Evolutionary conservation across 92 coral and sea anemone species (phyloP).

Genomic region (Parazoanthus atlanticus): DNA sequence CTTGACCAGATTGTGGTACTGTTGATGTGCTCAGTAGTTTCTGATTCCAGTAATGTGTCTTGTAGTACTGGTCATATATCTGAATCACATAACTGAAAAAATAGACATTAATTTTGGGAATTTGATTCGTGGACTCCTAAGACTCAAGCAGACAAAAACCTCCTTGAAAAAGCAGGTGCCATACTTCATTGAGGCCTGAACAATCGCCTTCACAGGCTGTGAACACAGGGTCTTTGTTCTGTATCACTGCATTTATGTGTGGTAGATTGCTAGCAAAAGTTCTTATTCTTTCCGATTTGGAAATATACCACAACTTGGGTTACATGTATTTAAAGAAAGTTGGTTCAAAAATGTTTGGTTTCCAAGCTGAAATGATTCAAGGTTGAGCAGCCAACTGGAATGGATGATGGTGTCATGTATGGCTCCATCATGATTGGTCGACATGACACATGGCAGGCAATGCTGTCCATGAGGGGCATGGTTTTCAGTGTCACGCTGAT

Average conservation of each 20-base stretch:
- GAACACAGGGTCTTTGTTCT: background rate
- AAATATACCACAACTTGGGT: background rate
- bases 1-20: too few relatives aligned
- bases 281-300: background rate
- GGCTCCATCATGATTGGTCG: background rate
- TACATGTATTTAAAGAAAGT: background rate
- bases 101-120: too few relatives aligned
- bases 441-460: background rate
- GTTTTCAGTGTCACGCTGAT: background rate
- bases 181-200: background rate
- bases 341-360: background rate
- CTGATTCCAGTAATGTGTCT: too few relatives aligned
- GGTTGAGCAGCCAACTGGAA: background rate
- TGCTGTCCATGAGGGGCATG: background rate
- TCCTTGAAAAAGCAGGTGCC: too few relatives aligned
- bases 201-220: background rate
- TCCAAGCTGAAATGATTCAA: background rate
- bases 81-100: too few relatives aligned
- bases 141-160: too few relatives aligned
- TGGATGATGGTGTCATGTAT: background rate
- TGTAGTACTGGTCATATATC: too few relatives aligned
- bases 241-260: background rate
- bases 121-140: too few relatives aligned
- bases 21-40: too few relatives aligned
- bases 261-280: background rate